Evolutionary conservation across 1,140 invertebrate genomes (phyloP).

Genomic region (Trichonephila clavipes): DNA sequence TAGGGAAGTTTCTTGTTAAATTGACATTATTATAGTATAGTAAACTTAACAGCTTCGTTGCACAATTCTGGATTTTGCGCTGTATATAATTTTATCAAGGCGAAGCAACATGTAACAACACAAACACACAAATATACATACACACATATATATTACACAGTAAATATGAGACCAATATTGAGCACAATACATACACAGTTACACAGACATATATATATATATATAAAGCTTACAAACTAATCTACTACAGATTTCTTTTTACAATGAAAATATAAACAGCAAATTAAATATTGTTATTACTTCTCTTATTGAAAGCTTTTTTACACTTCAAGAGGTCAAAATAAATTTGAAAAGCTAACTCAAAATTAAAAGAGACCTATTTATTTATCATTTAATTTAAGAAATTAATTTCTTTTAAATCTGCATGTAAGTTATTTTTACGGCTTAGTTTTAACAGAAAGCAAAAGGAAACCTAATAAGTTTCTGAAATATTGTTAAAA

Average conservation of each 20-base stretch:
- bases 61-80: slow-evolving; percentile 60
- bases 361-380: too few relatives aligned
- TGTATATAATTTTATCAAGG: slow-evolving; percentile 38
- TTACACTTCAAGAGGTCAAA: too few relatives aligned
- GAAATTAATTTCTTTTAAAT: too few relatives aligned
- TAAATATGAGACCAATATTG: slow-evolving; percentile 58
- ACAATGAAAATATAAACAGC: not conserved
- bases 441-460: too few relatives aligned
- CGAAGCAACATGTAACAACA: slow-evolving; percentile 48
- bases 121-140: slow-evolving; percentile 60
- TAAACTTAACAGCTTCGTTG: slow-evolving; percentile 68
- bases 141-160: slow-evolving; percentile 56
- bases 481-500: too few relatives aligned
- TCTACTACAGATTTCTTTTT: slow-evolving; percentile 36
- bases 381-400: too few relatives aligned
- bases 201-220: not conserved
- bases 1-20: too few relatives aligned
- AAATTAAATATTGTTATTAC: not conserved
- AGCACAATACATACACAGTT: slow-evolving; percentile 51
- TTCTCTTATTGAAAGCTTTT: not conserved
- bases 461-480: too few relatives aligned
- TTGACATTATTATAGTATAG: not conserved
- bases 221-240: slow-evolving; percentile 60
- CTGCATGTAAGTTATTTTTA: too few relatives aligned
- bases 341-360: too few relatives aligned